A percentile compares a stretch with the other conserved stretches of the same genome.
Evolutionary conservation across 2,113 vertebrate species (phyloP).

Genomic region (Onychostoma macrolepis): DNA sequence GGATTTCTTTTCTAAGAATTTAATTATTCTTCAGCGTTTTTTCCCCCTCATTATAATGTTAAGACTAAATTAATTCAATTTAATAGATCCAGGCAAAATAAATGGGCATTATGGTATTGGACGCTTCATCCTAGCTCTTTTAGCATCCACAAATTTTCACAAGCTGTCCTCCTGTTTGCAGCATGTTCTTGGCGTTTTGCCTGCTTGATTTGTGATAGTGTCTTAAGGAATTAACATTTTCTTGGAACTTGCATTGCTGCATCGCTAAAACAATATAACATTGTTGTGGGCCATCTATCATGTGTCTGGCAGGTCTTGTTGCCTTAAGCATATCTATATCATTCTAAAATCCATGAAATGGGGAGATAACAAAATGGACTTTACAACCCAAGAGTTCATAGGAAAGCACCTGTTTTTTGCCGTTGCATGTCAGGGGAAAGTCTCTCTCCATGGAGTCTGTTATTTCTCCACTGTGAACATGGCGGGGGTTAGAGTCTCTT

Average conservation of each 20-base stretch:
- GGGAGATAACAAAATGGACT: neutral
- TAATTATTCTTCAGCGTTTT: neutral
- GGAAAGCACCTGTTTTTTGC: slow-evolving; percentile 29
- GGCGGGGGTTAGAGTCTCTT: slow-evolving; percentile 70
- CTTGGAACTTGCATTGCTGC: neutral
- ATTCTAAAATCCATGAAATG: slow-evolving; percentile 2
- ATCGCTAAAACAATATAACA: neutral
- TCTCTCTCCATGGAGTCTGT: slow-evolving; percentile 70
- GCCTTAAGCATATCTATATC: neutral
- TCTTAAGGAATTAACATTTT: slow-evolving; percentile 66
- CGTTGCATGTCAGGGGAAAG: slow-evolving; percentile 64
- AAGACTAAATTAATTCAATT: neutral
- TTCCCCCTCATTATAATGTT: neutral
- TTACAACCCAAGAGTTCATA: neutral
- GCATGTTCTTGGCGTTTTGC: neutral
- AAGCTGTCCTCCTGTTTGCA: neutral
- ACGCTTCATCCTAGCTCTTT: neutral
- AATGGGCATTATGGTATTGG: neutral
- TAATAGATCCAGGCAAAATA: neutral
- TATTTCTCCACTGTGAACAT: slow-evolving; percentile 12
- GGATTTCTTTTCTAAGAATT: neutral
- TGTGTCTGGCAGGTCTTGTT: neutral
- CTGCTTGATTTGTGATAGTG: neutral
- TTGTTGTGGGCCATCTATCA: slow-evolving; percentile 3
- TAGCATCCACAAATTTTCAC: neutral